These are phyloP conservation scores for Shinisaurus crocodilurus DNA, from an alignment of 2,113 vertebrate genomes.

Conservation along the genomic window DNA sequence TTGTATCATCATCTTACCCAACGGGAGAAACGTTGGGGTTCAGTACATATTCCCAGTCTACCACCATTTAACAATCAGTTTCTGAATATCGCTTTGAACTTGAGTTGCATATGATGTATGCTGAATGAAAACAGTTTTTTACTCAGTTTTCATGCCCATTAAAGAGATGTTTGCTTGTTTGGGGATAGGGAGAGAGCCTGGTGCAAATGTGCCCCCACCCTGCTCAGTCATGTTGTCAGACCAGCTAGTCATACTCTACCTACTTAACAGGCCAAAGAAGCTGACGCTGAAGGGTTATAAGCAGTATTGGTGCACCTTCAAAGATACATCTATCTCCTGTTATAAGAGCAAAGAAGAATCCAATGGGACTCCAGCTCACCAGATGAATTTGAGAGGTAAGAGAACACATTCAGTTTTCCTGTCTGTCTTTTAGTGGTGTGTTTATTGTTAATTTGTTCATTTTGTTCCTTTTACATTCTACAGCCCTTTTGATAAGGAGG, in stretches of 20 bases:
- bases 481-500: not conserved
- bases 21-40: not conserved
- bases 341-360: constrained; percentile 98
- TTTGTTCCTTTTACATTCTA: not conserved
- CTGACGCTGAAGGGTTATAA: constrained; percentile 98
- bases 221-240: not conserved
- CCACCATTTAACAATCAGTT: not conserved
- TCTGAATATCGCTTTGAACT: not conserved
- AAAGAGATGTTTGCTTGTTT: not conserved
- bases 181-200: not conserved
- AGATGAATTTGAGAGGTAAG: constrained; percentile 97
- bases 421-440: not conserved
- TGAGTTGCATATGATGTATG: not conserved
- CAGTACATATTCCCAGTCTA: too few relatives aligned
- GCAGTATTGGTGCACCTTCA: constrained; percentile 99
- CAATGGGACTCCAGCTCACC: constrained; percentile 90
- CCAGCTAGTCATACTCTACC: not conserved
- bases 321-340: constrained; percentile 98
- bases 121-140: not conserved
- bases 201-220: too few relatives aligned
- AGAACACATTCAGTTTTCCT: rapidly evolving
- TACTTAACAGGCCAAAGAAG: constrained; percentile 90
- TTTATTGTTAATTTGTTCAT: not conserved
- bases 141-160: not conserved
- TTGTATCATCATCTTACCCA: not conserved